Evolutionary conservation across 1,140 invertebrate species (phyloP).

Genomic region (Drosophila mauritiana): DNA sequence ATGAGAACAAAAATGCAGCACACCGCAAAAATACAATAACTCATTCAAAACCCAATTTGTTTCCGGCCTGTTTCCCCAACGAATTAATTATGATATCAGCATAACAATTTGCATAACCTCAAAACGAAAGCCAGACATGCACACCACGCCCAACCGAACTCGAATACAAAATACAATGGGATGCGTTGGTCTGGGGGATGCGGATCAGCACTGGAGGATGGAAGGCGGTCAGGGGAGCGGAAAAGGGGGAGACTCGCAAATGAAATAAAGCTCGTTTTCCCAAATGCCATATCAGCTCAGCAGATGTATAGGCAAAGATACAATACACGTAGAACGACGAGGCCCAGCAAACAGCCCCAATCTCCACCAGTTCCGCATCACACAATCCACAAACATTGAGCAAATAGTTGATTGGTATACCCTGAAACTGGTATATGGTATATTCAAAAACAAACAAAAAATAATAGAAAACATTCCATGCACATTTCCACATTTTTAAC

Average conservation of each 20-base stretch:
- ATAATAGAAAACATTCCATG: no score
- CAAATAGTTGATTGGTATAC: constrained; percentile 13
- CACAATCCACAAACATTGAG: constrained; percentile 33
- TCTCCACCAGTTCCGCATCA: constrained; percentile 10
- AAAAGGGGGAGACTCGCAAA: constrained; percentile 31
- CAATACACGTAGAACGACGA: constrained; percentile 55
- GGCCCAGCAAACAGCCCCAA: constrained; percentile 10
- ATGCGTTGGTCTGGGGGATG: constrained; percentile 5
- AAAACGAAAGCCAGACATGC: constrained; percentile 73
- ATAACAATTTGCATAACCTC: constrained; percentile 83
- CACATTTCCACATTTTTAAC: no score
- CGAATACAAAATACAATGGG: constrained; percentile 18
- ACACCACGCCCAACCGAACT: constrained; percentile 6
- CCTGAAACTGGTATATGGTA: not conserved
- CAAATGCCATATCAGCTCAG: constrained; percentile 79
- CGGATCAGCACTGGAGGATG: not conserved
- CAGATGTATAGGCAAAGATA: constrained; percentile 73
- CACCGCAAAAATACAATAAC: constrained; percentile 76
- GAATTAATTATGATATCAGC: constrained; percentile 83
- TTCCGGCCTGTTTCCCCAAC: constrained; percentile 79
- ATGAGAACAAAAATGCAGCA: constrained; percentile 60
- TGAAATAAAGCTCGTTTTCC: constrained; percentile 75
- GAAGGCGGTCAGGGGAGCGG: not conserved
- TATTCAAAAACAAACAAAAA: no score
- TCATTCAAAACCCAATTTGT: constrained; percentile 82